A percentile compares a stretch with the other conserved stretches of the same genome.
phyloP scores from a whole-genome alignment of 2,888 invertebrate genomes.

The Dicyrtoma fusca region DNA sequence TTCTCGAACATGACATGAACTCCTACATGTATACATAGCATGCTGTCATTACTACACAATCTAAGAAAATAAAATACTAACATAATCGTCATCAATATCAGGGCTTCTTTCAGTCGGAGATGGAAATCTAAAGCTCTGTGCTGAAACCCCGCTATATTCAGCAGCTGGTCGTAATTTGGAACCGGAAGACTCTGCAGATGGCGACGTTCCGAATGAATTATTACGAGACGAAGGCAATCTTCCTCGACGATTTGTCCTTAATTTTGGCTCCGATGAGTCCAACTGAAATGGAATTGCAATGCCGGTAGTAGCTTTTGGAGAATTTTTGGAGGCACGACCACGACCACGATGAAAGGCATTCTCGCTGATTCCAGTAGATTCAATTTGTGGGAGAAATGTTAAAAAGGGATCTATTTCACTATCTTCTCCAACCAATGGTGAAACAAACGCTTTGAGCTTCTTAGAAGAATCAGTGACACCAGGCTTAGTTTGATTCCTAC shows the following conservation, averaged over 20 bases:
- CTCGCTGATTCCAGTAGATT: background rate
- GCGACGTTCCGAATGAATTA: background rate
- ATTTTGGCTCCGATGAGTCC: slow-evolving; percentile 8
- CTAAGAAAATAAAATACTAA: no score
- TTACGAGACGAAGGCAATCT: slow-evolving; percentile 13
- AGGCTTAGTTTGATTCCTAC: background rate
- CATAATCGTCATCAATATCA: no score
- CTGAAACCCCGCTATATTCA: background rate
- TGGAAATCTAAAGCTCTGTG: background rate
- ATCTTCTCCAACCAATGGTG: slow-evolving; percentile 6
- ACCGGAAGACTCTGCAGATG: background rate
- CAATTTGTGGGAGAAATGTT: slow-evolving; percentile 13
- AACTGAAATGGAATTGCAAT: slow-evolving; percentile 7
- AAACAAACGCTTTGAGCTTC: background rate
- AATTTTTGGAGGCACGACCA: background rate
- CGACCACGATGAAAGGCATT: background rate
- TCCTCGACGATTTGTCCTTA: background rate
- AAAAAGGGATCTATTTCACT: slow-evolving; percentile 11
- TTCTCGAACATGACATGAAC: no score
- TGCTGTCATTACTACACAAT: no score
- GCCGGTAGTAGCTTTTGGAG: background rate
- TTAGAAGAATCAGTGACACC: background rate
- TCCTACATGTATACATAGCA: no score
- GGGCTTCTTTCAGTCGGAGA: no score
- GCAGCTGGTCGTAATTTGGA: background rate